Conservation (phyloP, 2,113 vertebrate species). For the Eptesicus fuscus region DNA sequence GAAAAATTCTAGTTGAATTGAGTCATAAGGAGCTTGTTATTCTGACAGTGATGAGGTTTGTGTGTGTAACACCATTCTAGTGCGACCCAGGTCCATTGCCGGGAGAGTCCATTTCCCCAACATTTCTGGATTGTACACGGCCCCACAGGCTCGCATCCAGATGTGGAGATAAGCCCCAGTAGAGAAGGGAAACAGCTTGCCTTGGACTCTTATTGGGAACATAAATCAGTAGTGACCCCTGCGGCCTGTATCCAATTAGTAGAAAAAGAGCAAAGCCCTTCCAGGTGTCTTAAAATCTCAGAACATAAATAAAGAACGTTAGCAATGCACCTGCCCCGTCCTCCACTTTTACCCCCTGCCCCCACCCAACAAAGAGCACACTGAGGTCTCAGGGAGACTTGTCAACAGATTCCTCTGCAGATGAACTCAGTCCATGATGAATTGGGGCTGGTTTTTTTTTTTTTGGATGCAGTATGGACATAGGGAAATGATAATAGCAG, state of each 20-base stretch:
- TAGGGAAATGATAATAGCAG: not conserved
- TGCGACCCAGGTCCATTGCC: not conserved
- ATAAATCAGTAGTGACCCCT: not conserved
- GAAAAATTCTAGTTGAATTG: not conserved
- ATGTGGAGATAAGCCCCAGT: not conserved
- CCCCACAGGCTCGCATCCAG: not conserved
- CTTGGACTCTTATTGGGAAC: not conserved
- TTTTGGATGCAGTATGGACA: not conserved
- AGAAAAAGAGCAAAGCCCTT: not conserved
- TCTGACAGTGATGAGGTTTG: not conserved
- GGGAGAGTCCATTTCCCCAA: not conserved
- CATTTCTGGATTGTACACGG: not conserved
- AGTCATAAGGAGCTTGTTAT: not conserved
- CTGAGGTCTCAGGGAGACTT: not conserved
- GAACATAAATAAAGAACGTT: not conserved
- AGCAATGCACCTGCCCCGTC: not conserved
- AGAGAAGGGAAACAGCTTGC: not conserved
- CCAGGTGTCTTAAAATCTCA: not conserved
- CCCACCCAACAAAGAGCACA: not conserved
- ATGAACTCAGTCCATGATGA: not conserved
- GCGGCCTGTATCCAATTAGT: not conserved
- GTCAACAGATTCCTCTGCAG: not conserved
- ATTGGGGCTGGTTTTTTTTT: not conserved
- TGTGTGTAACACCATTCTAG: accelerated
- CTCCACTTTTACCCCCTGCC: not conserved